These are phyloP conservation scores for Bos taurus DNA, from an alignment of 2,113 vertebrate genomes.

Conservation along the genomic window ARS-UCD2.0 NC_037342.1:51306501-51307000, in stretches of 20 bases:
- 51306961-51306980: neutral
- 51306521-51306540: neutral
- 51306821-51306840: neutral
- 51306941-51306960: neutral
- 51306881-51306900: neutral
- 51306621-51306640: conserved; percentile 97
- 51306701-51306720: conserved; percentile 94
- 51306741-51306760: conserved; percentile 95
- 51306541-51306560: neutral
- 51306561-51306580: neutral
- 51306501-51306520: neutral
- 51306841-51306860: neutral
- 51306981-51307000: neutral
- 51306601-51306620: conserved; percentile 51
- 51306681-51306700: conserved; percentile 91
- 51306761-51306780: conserved; percentile 95
- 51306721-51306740: conserved; percentile 86
- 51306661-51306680: conserved; percentile 95
- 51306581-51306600: neutral
- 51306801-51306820: conserved; percentile 91
- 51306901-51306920: neutral
- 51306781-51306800: conserved; percentile 88
- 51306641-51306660: conserved; percentile 96
- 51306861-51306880: neutral
- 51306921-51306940: neutral